These are phyloP conservation scores for Tragelaphus oryx DNA, from an alignment of 2,797 vertebrate genomes.

Conservation along the genomic window DNA sequence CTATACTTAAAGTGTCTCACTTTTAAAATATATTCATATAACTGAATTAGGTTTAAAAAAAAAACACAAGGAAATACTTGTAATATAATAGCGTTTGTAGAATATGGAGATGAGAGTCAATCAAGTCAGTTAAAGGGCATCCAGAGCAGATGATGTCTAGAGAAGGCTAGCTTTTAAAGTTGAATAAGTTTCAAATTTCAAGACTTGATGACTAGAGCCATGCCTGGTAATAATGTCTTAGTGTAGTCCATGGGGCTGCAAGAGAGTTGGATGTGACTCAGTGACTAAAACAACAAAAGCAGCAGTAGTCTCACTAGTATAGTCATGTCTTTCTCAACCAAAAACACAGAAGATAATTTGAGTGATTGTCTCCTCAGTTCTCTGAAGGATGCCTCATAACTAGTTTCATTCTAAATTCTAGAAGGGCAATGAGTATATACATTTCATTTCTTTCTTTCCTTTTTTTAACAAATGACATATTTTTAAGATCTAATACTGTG, in stretches of 20 bases:
- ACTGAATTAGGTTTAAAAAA: constrained; percentile 15
- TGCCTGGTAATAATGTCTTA: not conserved
- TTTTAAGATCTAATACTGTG: constrained; percentile 26
- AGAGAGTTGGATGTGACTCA: not conserved
- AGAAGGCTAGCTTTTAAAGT: not conserved
- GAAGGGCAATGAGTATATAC: not conserved
- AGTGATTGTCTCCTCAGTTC: not conserved
- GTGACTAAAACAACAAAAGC: not conserved
- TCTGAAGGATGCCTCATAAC: not conserved
- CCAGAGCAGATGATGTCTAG: not conserved
- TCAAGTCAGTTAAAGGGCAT: not conserved
- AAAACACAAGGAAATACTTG: not conserved
- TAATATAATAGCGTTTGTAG: not conserved
- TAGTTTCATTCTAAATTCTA: not conserved
- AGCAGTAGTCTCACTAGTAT: not conserved
- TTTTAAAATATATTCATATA: not conserved
- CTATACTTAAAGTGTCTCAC: not conserved
- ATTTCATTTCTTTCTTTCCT: not conserved
- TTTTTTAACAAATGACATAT: not conserved
- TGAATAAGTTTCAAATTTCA: not conserved
- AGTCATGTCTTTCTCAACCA: not conserved
- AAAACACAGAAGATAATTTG: constrained; percentile 5
- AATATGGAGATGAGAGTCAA: not conserved
- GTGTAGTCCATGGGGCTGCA: not conserved
- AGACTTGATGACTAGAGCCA: not conserved